Percentiles rank a stretch among this genome's conserved stretches.
These are phyloP conservation scores for Myoxocephalus aenaeus DNA, from an alignment of 2,797 vertebrate genomes.

Conservation along the genomic window DNA sequence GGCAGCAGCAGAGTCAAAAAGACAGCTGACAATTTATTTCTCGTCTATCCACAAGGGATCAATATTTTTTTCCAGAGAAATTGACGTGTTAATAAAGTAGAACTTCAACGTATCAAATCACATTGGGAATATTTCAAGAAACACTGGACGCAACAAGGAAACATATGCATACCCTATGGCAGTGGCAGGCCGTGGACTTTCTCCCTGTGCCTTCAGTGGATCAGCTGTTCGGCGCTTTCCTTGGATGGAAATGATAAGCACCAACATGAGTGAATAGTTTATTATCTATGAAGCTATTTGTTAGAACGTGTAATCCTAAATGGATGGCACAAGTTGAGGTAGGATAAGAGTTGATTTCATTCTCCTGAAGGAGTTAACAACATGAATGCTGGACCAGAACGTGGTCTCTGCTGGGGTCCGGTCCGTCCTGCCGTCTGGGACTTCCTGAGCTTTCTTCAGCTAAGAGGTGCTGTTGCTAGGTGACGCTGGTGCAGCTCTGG, in stretches of 20 bases:
- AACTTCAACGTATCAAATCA: too few species aligned
- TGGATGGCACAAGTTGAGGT: neutral
- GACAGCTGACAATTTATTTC: too few species aligned
- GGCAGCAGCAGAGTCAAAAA: too few species aligned
- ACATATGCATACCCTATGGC: too few species aligned
- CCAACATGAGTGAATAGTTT: neutral
- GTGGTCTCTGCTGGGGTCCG: neutral
- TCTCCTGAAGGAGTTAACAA: neutral
- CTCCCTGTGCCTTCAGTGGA: too few species aligned
- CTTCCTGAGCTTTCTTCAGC: constrained; percentile 42
- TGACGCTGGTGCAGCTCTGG: constrained; percentile 16
- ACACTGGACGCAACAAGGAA: too few species aligned
- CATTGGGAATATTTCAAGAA: too few species aligned
- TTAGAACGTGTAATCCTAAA: neutral
- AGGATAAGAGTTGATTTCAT: neutral
- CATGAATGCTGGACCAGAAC: constrained; percentile 17
- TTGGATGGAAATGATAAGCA: neutral
- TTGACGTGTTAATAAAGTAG: too few species aligned
- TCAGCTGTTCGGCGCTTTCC: too few species aligned
- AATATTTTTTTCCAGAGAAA: too few species aligned
- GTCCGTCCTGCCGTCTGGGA: neutral
- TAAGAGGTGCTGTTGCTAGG: constrained; percentile 68
- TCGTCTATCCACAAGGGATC: too few species aligned
- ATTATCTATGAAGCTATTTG: neutral
- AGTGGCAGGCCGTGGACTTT: too few species aligned